Percentiles rank a stretch among this genome's conserved stretches.
These are phyloP conservation scores for Megaceryle torquata DNA, from an alignment of 2,113 vertebrate species.

Conservation along the genomic window DNA sequence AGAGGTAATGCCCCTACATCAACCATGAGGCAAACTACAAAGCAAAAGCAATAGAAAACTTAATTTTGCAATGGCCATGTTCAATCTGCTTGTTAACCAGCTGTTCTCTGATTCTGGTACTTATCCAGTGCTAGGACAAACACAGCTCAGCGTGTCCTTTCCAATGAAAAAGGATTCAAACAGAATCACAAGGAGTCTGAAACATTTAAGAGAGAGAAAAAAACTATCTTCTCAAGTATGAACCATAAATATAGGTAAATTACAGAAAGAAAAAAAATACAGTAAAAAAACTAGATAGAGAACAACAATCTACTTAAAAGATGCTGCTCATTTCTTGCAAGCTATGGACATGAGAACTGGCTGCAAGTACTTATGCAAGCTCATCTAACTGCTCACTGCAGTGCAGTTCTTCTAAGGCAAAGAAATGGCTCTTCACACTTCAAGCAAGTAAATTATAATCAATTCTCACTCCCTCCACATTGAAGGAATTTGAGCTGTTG, in stretches of 20 bases:
- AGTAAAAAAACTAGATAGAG: not conserved
- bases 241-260: not conserved
- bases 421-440: slow-evolving; percentile 13
- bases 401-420: not conserved
- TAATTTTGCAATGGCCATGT: not conserved
- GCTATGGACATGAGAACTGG: not conserved
- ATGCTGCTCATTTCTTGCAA: not conserved
- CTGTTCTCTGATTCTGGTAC: not conserved
- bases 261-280: not conserved
- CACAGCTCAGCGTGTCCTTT: not conserved
- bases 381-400: not conserved
- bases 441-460: not conserved
- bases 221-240: not conserved
- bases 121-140: not conserved
- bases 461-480: not conserved
- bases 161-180: not conserved
- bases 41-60: not conserved
- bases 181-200: not conserved
- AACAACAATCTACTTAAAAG: not conserved
- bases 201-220: not conserved
- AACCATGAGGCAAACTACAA: not conserved
- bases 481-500: slow-evolving; percentile 18
- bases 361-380: not conserved
- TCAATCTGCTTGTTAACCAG: not conserved
- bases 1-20: not conserved